These are phyloP conservation scores for Sterna hirundo DNA, from an alignment of 2,113 vertebrate genomes.

Conservation along the genomic window DNA sequence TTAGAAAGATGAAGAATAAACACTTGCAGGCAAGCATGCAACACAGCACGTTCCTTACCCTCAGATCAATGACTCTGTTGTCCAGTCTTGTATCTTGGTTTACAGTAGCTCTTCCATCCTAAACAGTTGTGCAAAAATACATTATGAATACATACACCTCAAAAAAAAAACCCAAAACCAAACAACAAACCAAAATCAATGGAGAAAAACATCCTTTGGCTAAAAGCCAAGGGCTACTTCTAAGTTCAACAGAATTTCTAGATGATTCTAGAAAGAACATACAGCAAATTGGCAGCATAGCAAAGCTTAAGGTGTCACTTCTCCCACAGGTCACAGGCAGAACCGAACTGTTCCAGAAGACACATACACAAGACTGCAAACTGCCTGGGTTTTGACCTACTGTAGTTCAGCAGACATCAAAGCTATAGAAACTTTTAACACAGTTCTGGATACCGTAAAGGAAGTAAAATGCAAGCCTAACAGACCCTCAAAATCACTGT, in stretches of 20 bases:
- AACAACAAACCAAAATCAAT: not conserved
- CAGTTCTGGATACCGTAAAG: not conserved
- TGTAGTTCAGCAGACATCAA: not conserved
- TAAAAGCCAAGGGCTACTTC: not conserved
- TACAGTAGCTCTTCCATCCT: conserved; percentile 98
- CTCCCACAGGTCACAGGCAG: not conserved
- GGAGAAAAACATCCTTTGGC: not conserved
- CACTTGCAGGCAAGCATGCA: not conserved
- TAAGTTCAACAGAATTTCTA: not conserved
- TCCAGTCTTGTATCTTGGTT: conserved; percentile 98
- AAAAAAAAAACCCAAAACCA: not conserved
- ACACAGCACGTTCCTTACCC: conserved; percentile 80
- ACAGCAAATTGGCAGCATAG: not conserved
- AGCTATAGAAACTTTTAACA: not conserved
- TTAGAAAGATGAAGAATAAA: not conserved
- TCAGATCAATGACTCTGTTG: conserved; percentile 97
- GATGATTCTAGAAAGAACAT: not conserved
- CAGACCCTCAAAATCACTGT: not conserved
- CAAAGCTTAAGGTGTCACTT: not conserved
- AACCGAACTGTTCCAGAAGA: not conserved
- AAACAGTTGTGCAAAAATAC: not conserved
- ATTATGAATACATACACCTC: not conserved
- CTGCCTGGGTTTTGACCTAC: not conserved
- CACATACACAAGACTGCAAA: not conserved
- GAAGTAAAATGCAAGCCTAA: not conserved